phyloP scores from a whole-genome alignment of 2,113 vertebrate genomes.

The Prionailurus viverrinus region DNA sequence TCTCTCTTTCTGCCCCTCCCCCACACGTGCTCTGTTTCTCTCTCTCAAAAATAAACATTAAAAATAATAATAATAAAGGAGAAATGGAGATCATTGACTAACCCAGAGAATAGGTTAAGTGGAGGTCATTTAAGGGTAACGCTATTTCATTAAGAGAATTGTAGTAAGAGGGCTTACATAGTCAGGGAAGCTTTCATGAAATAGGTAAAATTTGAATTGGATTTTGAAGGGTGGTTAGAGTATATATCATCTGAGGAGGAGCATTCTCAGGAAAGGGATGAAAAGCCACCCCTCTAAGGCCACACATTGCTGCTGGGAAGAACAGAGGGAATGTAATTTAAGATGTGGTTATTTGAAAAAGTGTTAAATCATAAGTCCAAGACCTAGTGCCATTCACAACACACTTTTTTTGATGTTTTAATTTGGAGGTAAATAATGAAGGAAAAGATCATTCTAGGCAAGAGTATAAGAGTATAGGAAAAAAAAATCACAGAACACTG shows the following conservation, averaged over 20 bases:
- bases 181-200: not conserved
- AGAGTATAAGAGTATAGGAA: not conserved
- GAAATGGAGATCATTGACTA: not conserved
- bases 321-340: not conserved
- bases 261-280: not conserved
- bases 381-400: not conserved
- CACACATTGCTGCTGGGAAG: not conserved
- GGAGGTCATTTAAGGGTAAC: not conserved
- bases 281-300: constrained; percentile 3
- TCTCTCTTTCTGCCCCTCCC: too few species aligned
- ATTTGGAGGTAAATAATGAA: constrained; percentile 48
- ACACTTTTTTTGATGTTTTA: constrained; percentile 48
- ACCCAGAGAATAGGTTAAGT: not conserved
- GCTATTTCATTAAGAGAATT: constrained; percentile 21
- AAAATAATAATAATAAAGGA: not conserved
- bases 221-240: constrained; percentile 7
- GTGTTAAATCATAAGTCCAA: not conserved
- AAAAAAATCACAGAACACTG: not conserved
- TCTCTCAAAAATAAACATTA: too few species aligned
- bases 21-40: too few species aligned
- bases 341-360: not conserved
- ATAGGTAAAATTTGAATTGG: constrained; percentile 2
- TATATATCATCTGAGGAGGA: not conserved
- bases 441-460: not conserved
- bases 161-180: not conserved